A percentile compares a stretch with the other conserved stretches of the same genome.
phyloP scores from a whole-genome alignment of 2,888 invertebrate genomes.

The Morpho achilles region DNA sequence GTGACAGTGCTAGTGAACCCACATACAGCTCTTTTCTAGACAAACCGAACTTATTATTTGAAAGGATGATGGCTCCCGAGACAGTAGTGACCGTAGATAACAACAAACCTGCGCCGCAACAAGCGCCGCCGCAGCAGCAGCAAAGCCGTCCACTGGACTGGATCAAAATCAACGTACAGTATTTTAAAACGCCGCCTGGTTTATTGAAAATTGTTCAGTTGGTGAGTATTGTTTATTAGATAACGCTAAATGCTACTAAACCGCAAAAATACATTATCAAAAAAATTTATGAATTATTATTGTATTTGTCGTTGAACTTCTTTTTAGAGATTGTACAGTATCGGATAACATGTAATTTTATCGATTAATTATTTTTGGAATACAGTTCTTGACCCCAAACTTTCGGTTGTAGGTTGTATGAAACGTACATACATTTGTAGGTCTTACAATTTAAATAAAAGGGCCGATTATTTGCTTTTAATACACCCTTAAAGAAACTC shows the following conservation, averaged over 20 bases:
- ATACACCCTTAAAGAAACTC: too few species aligned
- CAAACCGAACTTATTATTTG: constrained; percentile 8
- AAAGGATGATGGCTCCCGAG: constrained; percentile 87
- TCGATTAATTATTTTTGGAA: too few species aligned
- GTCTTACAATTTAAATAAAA: too few species aligned
- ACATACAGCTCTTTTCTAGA: constrained; percentile 30
- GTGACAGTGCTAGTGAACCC: constrained; percentile 63
- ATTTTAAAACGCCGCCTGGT: constrained; percentile 90
- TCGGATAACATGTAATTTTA: too few species aligned
- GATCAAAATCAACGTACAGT: constrained; percentile 87
- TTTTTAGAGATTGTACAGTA: too few species aligned
- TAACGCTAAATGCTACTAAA: constrained; percentile 3
- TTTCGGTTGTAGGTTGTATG: too few species aligned
- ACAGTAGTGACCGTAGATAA: constrained; percentile 89
- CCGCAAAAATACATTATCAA: background rate
- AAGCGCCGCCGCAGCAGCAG: constrained; percentile 70
- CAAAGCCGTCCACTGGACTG: constrained; percentile 80
- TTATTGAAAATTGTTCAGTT: constrained; percentile 88
- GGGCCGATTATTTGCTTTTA: too few species aligned
- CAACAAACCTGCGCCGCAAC: constrained; percentile 72
- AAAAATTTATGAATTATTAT: too few species aligned
- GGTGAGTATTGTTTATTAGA: constrained; percentile 77
- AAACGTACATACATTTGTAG: too few species aligned
- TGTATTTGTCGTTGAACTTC: too few species aligned
- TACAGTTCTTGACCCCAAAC: too few species aligned